phyloP scores from a whole-genome alignment of 2,888 invertebrate species.

The Cerastoderma edule region DNA sequence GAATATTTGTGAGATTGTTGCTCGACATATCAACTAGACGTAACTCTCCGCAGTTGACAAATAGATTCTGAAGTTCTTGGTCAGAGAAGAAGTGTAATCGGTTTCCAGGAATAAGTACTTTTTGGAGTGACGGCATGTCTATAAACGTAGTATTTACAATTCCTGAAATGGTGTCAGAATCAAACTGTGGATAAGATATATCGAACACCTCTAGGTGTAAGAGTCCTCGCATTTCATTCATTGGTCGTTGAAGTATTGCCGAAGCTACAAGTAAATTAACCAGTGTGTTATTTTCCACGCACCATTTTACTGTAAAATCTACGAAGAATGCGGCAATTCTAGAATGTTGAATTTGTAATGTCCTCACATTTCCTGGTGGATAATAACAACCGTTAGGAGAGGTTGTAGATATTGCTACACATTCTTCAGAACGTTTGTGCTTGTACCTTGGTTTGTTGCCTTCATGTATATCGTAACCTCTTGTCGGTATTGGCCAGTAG shows the following conservation, averaged over 20 bases:
- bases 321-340: neutral
- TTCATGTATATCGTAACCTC: too few species aligned
- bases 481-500: too few species aligned
- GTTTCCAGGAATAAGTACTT: neutral
- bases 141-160: neutral
- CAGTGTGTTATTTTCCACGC: neutral
- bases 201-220: neutral
- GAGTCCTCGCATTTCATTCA: neutral
- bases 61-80: neutral
- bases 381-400: neutral
- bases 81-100: neutral
- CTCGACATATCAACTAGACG: conserved; percentile 3
- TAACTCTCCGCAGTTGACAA: neutral
- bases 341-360: neutral
- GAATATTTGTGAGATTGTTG: neutral
- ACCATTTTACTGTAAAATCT: neutral
- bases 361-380: neutral
- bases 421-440: conserved; percentile 2
- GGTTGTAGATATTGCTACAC: neutral
- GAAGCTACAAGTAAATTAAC: neutral
- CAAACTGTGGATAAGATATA: neutral
- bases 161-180: neutral
- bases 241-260: neutral
- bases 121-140: conserved; percentile 1
- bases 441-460: conserved; percentile 2